These are phyloP conservation scores for Istiophorus platypterus DNA, from an alignment of 2,113 vertebrate genomes.

Conservation along the genomic window DNA sequence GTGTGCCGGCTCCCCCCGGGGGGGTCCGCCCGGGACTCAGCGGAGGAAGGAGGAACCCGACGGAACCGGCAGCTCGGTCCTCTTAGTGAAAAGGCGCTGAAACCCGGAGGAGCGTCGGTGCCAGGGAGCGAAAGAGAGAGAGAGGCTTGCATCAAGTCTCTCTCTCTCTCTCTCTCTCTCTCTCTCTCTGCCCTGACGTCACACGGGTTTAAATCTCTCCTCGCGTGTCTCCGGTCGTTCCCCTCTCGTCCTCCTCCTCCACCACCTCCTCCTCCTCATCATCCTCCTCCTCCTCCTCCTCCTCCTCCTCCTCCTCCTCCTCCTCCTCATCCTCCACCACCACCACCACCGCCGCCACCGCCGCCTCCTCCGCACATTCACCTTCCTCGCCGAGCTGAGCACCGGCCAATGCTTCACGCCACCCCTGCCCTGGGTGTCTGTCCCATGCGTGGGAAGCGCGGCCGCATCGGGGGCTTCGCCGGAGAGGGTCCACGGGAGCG, in stretches of 20 bases:
- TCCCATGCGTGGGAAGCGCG: constrained; percentile 72
- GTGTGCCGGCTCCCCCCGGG: too few species aligned
- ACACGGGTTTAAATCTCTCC: constrained; percentile 74
- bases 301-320: constrained; percentile 35
- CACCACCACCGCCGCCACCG: constrained; percentile 33
- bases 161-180: constrained; percentile 28
- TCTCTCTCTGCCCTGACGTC: constrained; percentile 68
- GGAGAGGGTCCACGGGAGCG: constrained; percentile 42
- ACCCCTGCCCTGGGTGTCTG: constrained; percentile 57
- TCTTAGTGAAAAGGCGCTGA: background rate
- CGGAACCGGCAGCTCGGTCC: background rate
- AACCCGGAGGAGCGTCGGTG: background rate
- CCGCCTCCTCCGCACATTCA: constrained; percentile 46
- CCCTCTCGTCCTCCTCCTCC: constrained; percentile 43
- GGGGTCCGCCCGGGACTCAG: background rate
- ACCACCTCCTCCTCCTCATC: constrained; percentile 36
- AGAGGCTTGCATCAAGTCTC: background rate
- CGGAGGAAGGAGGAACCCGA: background rate
- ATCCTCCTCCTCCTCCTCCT: constrained; percentile 45
- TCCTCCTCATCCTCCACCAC: constrained; percentile 41
- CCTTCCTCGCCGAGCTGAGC: constrained; percentile 52
- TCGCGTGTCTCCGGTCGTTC: constrained; percentile 50
- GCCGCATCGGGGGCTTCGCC: constrained; percentile 67
- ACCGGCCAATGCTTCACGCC: constrained; percentile 69
- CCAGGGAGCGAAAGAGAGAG: background rate